A percentile compares a stretch with the other conserved stretches of the same genome.
Evolutionary conservation across 2,888 invertebrate species (phyloP).

Genomic region (Melanostoma scalare): DNA sequence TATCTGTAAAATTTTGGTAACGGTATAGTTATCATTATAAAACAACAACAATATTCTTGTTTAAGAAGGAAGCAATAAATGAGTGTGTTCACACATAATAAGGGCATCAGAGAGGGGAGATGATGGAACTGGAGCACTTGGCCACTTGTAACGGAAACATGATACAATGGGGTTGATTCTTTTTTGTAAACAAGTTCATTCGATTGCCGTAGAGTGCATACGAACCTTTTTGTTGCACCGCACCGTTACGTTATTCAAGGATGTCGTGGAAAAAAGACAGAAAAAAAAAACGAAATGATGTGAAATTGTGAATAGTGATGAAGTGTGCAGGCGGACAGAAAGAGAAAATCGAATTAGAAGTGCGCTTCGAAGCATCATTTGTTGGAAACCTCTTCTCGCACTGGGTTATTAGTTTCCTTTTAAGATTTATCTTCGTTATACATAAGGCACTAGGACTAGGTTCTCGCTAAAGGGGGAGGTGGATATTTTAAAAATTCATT

Average conservation of each 20-base stretch:
- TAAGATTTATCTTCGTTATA: conserved; percentile 38
- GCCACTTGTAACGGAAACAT: conserved; percentile 64
- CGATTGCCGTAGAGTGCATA: conserved; percentile 58
- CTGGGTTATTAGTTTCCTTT: conserved; percentile 42
- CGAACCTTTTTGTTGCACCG: conserved; percentile 62
- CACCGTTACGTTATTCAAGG: conserved; percentile 57
- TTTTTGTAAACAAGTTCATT: conserved; percentile 51
- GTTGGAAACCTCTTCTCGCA: conserved; percentile 25
- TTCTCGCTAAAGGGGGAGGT: conserved; percentile 17
- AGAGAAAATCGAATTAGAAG: conserved; percentile 6
- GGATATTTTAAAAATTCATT: conserved; percentile 31
- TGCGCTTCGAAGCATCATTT: conserved; percentile 21
- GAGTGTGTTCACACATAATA: conserved; percentile 25
- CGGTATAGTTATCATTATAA: conserved; percentile 20
- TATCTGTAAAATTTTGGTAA: conserved; percentile 51
- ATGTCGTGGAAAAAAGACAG: conserved; percentile 11
- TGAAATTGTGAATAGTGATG: conserved; percentile 32
- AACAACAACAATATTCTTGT: conserved; percentile 42
- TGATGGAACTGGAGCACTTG: conserved; percentile 60
- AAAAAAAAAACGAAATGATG: conserved; percentile 39
- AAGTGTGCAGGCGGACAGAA: conserved; percentile 28
- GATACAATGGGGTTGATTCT: conserved; percentile 50
- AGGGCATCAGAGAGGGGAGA: conserved; percentile 12
- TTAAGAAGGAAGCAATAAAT: conserved; percentile 44
- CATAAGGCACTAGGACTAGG: conserved; percentile 21